Base-by-base conservation (phyloP, 1,140 invertebrate genomes). In the Zaprionus ghesquierei region DNA sequence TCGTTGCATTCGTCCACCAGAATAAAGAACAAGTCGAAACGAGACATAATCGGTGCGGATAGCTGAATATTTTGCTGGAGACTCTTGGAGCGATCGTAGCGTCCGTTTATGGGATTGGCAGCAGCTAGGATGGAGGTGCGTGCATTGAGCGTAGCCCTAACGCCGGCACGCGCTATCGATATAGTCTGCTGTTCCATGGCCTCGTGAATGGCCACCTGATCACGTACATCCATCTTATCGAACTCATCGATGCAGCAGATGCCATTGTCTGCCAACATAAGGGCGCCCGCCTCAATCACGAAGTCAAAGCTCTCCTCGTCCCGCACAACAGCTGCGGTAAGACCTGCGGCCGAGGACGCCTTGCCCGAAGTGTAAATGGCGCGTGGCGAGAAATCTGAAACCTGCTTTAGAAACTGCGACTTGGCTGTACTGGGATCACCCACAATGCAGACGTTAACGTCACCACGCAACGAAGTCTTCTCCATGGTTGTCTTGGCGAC, bases 121-220 rank as follows among this genome's bases (percentile, higher is more conserved):
- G 99, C 99, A 1, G 99, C 99, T 46, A 99, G 93, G 82, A 99
- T 99, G 0, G 98, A 99, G 0, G 99, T 99, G 55, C 98, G 93
- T 0, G 99, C 99, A 93, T 99, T 99, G 13, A 99, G 93, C 0
- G 99, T 99, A 1, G 99, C 98, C 90, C 98, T 95, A 0, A 99
- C 98, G 51, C 99, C 99, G 60, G 99, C 99, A 94, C 99, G 99
- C 0, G 99, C 98, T 58, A 99, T 95, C 1, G 98, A 99, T 89
- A 99, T 99, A 0, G 99, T 99, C 93, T 99, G 99, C 91, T 99
- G 99, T 94, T 99, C 99, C 99, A 99, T 99, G 51, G 99, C 99
- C 94, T 99, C 99, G 93, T 99, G 99, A 90, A 99, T 99, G 25
- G 99, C 99, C 5, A 99, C 98, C 92, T 99, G 98, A 94, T 99